phyloP scores from a whole-genome alignment of 2,888 invertebrate species.

The Lasiommata megera region DNA sequence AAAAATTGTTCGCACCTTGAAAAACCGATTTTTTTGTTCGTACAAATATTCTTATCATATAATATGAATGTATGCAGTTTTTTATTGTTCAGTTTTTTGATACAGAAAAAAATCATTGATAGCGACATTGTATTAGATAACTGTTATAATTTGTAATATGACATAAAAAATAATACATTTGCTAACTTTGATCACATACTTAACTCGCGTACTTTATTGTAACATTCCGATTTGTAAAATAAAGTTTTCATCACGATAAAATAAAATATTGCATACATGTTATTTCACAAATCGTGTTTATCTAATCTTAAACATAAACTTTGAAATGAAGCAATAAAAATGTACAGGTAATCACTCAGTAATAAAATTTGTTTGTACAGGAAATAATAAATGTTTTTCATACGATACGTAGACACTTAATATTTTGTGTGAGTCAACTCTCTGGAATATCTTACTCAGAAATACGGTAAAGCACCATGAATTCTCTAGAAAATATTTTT shows the following conservation, averaged over 20 bases:
- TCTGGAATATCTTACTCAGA: not conserved
- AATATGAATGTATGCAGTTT: too few relatives aligned
- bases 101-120: too few relatives aligned
- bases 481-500: too few relatives aligned
- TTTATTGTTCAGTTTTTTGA: too few relatives aligned
- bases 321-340: slow-evolving; percentile 18
- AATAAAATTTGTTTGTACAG: slow-evolving; percentile 12
- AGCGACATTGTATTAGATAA: too few relatives aligned
- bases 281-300: not conserved
- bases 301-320: slow-evolving; percentile 2
- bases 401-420: not conserved
- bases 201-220: not conserved
- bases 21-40: not conserved
- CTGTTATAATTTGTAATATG: too few relatives aligned
- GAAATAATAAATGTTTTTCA: slow-evolving; percentile 19
- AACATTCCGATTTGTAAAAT: slow-evolving; percentile 9
- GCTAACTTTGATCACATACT: not conserved
- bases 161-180: too few relatives aligned
- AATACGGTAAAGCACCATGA: too few relatives aligned
- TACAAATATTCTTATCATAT: too few relatives aligned
- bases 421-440: not conserved
- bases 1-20: slow-evolving; percentile 20
- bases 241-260: slow-evolving; percentile 2
- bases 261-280: slow-evolving; percentile 16
- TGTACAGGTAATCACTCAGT: not conserved